A percentile compares a stretch with the other conserved stretches of the same genome.
Conservation (phyloP, 1,140 invertebrate species). For the Drosophila neocordata region DNA sequence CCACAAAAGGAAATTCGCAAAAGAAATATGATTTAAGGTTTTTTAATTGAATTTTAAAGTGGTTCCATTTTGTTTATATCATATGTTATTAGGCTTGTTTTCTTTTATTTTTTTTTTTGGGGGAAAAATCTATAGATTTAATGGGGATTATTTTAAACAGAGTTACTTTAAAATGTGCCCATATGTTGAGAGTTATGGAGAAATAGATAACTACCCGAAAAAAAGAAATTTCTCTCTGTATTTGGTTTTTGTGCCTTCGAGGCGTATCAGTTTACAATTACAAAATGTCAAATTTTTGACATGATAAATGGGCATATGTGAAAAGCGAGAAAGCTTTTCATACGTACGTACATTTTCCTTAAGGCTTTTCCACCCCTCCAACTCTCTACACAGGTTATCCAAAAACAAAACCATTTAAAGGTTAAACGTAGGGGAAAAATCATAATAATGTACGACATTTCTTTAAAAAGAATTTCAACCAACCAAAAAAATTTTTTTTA, state of each 20-base stretch:
- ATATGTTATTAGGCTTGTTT: too few species aligned
- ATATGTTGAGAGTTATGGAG: slow-evolving; percentile 59
- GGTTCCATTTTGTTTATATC: slow-evolving; percentile 27
- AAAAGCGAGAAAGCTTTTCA: slow-evolving; percentile 33
- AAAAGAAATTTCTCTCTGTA: neutral
- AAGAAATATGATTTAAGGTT: slow-evolving; percentile 60
- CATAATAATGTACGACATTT: slow-evolving; percentile 2
- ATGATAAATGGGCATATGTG: slow-evolving; percentile 80
- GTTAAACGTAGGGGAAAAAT: slow-evolving; percentile 31
- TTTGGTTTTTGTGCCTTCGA: slow-evolving; percentile 50
- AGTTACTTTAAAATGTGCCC: slow-evolving; percentile 58
- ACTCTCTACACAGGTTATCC: neutral
- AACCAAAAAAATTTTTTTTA: too few species aligned
- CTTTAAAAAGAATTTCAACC: neutral
- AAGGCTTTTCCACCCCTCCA: slow-evolving; percentile 51
- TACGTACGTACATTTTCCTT: slow-evolving; percentile 18
- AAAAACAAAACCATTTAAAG: slow-evolving; percentile 37
- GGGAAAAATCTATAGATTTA: neutral
- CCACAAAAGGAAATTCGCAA: slow-evolving; percentile 35
- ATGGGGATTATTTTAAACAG: slow-evolving; percentile 28
- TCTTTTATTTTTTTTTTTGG: slow-evolving; percentile 7
- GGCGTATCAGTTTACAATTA: slow-evolving; percentile 80
- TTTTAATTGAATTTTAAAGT: slow-evolving; percentile 81
- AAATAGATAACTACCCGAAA: slow-evolving; percentile 32
- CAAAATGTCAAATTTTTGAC: slow-evolving; percentile 75